phyloP scores from a whole-genome alignment of 2,888 invertebrate genomes.

The Cantharis flavilabris region DNA sequence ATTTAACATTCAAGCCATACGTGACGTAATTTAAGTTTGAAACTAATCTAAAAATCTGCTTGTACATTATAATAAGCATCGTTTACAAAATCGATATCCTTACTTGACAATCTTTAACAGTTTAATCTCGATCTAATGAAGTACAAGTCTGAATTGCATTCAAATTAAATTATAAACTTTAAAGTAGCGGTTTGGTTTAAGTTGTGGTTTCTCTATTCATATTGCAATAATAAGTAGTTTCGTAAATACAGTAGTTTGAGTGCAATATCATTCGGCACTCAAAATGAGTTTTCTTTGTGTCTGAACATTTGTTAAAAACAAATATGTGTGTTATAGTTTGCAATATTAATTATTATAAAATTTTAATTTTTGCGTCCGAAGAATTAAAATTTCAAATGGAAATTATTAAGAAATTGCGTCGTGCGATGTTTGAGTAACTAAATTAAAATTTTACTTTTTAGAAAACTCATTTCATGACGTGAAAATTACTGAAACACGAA shows the following conservation, averaged over 20 bases:
- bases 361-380: background rate
- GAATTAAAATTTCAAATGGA: background rate
- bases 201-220: constrained; percentile 19
- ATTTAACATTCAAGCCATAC: background rate
- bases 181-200: constrained; percentile 21
- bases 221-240: constrained; percentile 20
- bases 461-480: background rate
- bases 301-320: background rate
- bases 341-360: background rate
- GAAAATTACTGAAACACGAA: background rate
- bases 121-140: constrained; percentile 13
- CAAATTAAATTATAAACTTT: constrained; percentile 21
- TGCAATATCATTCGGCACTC: background rate
- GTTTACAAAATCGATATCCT: background rate
- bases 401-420: background rate
- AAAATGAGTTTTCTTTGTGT: background rate
- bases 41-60: background rate
- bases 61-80: background rate
- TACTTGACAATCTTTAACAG: background rate
- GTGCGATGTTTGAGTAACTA: background rate
- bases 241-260: constrained; percentile 6
- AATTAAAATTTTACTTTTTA: background rate
- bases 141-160: constrained; percentile 14
- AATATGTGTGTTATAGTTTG: background rate
- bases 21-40: background rate